Evolutionary conservation across 2,113 vertebrate species (phyloP).

Genomic region (Columbina picui): DNA sequence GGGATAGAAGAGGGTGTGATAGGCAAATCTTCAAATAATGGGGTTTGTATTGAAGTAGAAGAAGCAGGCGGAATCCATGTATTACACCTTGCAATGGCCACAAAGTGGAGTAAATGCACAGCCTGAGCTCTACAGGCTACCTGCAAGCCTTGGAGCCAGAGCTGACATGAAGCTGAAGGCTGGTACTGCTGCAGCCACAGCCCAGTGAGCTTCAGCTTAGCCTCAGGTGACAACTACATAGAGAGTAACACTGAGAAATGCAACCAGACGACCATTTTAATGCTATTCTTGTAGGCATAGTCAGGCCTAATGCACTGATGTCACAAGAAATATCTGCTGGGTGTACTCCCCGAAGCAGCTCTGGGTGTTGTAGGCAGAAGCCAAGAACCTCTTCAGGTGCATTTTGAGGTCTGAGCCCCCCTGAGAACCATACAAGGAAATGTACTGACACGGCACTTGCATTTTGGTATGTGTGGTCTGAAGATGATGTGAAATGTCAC

Average conservation of each 20-base stretch:
- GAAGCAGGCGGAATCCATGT: neutral
- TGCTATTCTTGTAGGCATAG: neutral
- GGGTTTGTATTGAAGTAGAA: neutral
- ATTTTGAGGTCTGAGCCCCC: neutral
- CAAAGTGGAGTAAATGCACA: neutral
- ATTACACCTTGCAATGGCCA: neutral
- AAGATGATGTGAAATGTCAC: neutral
- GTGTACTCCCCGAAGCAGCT: neutral
- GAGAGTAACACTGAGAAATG: neutral
- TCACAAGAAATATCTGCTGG: neutral
- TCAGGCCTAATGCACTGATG: neutral
- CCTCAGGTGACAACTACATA: neutral
- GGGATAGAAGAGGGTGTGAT: neutral
- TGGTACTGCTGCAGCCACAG: neutral
- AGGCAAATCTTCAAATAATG: neutral
- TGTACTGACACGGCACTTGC: neutral
- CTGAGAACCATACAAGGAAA: neutral
- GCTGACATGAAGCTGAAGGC: neutral
- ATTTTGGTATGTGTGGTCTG: neutral
- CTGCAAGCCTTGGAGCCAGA: neutral
- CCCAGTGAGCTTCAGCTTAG: neutral
- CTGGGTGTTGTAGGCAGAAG: neutral
- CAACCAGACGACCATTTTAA: neutral
- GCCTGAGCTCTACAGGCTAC: neutral
- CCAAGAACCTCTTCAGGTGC: neutral